Evolutionary conservation across 2,888 invertebrate species (phyloP), one percentile per base, ranked within the genome.

Genomic region (Tetragonula carbonaria): DNA sequence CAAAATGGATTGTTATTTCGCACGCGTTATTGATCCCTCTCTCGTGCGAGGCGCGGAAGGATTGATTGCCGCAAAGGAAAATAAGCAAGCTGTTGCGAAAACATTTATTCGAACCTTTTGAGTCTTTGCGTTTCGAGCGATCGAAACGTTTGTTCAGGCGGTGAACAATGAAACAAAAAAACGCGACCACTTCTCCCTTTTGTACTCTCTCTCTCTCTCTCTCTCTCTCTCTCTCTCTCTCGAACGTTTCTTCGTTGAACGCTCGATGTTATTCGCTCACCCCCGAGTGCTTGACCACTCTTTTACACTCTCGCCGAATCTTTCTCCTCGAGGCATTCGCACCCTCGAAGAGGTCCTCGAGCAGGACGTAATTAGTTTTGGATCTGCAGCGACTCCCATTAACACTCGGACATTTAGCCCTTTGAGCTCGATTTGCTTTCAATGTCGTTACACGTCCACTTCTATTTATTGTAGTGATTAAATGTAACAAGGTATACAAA

Each of bases 261-360:
- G n/a, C 33, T 28, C 55, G 16, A 6, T 18, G 55, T 53, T 33
- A 1, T 11, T 38, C 57, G 57, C 38, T 11, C 72, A 18, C 72
- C 72, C 38, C 57, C 72, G 5, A 38, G 38, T n/a, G 38, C 38
- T 38, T 21, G n/a, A 72, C 18, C 57, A 57, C 72, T 72, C 68
- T 4, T 23, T 11, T 23, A 28, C 68, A 11, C 68, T 11, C 50
- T 68, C 50, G 4, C 50, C 23, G 50, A 50, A 68, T 68, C 18
- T 51, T 23, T 68, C 50, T 50, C 8, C 50, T 68, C 23, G 13
- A 2, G 18, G 23, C 50, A 4, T 67, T 68, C 50, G 18, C 50
- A 18, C 18, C 23, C 11, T 8, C 8, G 38, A 38, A 38, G 38
- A 38, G 23, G 18, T 11, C 18, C 67, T 51, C 2, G 0, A 18